Evolutionary conservation across 2,113 vertebrate genomes (phyloP).

Genomic region (Psammodynastes pulverulentus): DNA sequence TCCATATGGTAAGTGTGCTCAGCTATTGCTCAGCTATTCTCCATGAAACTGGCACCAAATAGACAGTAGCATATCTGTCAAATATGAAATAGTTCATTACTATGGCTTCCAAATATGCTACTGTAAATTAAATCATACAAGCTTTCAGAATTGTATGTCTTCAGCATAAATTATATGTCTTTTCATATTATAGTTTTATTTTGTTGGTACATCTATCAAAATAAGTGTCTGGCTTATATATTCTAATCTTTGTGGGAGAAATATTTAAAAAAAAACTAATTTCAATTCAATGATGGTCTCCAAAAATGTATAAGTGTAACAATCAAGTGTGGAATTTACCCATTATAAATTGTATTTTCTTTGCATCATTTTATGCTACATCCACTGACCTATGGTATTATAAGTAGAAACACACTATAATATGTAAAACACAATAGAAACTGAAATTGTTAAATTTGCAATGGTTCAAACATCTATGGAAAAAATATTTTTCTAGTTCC

Average conservation of each 20-base stretch:
- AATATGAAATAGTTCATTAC: constrained; percentile 36
- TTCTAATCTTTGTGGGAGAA: not conserved
- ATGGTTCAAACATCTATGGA: not conserved
- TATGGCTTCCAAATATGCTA: constrained; percentile 11
- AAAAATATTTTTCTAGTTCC: not conserved
- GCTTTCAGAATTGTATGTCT: constrained; percentile 12
- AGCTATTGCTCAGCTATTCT: constrained; percentile 28
- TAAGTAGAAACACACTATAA: not conserved
- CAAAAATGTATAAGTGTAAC: not conserved
- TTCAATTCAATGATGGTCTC: not conserved
- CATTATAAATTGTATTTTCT: not conserved
- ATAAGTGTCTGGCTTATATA: not conserved
- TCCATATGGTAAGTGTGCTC: constrained; percentile 53
- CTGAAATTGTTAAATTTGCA: not conserved
- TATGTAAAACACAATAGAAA: not conserved
- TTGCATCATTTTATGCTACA: not conserved
- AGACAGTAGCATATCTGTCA: constrained; percentile 49
- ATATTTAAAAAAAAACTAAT: not conserved
- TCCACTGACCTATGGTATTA: too few species aligned
- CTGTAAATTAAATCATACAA: constrained; percentile 51
- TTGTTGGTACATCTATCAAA: not conserved
- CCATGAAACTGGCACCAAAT: constrained; percentile 39
- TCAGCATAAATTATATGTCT: not conserved
- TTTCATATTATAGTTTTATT: not conserved
- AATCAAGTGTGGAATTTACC: not conserved